Evolutionary conservation across 2,888 invertebrate species (phyloP).

Genomic region (Drosophila seclusa): DNA sequence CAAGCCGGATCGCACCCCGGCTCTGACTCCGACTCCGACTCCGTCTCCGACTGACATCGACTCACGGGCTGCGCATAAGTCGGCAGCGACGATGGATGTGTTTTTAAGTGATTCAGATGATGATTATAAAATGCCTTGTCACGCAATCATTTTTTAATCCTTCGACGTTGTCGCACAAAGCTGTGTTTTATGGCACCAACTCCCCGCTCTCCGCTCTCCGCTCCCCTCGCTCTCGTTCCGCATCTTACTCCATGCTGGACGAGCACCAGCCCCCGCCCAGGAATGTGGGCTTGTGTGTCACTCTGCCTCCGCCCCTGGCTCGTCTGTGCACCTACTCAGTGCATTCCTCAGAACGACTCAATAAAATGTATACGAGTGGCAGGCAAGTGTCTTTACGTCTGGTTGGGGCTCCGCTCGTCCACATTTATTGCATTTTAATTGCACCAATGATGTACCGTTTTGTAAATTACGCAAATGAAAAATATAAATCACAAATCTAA

Average conservation of each 20-base stretch:
- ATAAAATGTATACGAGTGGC: constrained; percentile 76
- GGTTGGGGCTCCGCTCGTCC: constrained; percentile 22
- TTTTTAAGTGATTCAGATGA: constrained; percentile 73
- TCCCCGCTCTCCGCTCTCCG: background rate
- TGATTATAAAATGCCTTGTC: constrained; percentile 81
- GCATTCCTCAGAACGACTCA: constrained; percentile 69
- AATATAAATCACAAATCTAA: constrained; percentile 61
- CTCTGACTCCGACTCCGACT: background rate
- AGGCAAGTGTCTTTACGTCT: constrained; percentile 38
- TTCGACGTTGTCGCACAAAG: constrained; percentile 62
- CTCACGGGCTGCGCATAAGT: background rate
- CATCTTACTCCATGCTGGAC: background rate
- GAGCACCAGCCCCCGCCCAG: background rate
- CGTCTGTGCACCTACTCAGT: constrained; percentile 25
- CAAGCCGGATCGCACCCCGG: constrained; percentile 44
- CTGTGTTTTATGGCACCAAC: constrained; percentile 57
- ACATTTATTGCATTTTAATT: constrained; percentile 80
- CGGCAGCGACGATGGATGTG: constrained; percentile 56
- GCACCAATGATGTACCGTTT: constrained; percentile 75
- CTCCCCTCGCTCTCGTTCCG: constrained; percentile 1
- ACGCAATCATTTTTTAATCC: constrained; percentile 82
- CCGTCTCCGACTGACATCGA: background rate
- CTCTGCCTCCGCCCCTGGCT: constrained; percentile 13
- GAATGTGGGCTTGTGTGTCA: constrained; percentile 66
- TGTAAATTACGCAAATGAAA: constrained; percentile 67